Conservation (phyloP, 2,113 vertebrate genomes). For the Grammomys surdaster region DNA sequence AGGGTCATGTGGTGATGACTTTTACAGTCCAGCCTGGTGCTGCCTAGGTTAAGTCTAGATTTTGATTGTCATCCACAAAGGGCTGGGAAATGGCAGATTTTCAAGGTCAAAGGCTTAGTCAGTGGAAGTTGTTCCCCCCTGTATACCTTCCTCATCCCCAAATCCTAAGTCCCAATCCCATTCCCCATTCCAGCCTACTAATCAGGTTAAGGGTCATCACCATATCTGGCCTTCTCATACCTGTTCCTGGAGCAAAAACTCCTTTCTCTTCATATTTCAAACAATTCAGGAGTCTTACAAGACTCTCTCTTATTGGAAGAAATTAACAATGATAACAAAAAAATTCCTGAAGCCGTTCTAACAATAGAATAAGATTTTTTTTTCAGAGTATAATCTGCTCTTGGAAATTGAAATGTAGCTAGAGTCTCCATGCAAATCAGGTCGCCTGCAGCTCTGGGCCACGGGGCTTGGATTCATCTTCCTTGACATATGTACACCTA, state of each 20-base stretch:
- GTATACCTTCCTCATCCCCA: too few species aligned
- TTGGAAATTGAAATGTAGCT: constrained; percentile 37
- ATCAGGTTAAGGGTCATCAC: neutral
- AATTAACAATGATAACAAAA: constrained; percentile 3
- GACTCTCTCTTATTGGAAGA: constrained; percentile 15
- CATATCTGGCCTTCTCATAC: neutral
- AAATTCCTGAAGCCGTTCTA: neutral
- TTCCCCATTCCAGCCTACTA: neutral
- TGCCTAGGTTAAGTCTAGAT: neutral
- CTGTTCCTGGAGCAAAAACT: neutral
- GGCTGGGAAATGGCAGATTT: neutral
- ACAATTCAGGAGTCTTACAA: neutral
- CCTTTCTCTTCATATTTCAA: neutral
- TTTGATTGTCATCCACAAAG: too few species aligned
- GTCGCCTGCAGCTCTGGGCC: neutral
- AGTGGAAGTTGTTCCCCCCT: neutral
- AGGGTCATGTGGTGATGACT: neutral
- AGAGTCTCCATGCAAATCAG: constrained; percentile 9
- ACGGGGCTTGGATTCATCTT: neutral
- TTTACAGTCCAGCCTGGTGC: neutral
- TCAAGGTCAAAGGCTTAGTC: neutral
- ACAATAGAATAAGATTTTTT: neutral
- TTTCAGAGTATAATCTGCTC: constrained; percentile 22
- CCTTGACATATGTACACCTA: neutral
- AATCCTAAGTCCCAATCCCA: neutral